Percentiles rank a stretch among this genome's conserved stretches.
phyloP scores from a whole-genome alignment of 1,140 invertebrate species.

The Aphaenogaster rudis region DNA sequence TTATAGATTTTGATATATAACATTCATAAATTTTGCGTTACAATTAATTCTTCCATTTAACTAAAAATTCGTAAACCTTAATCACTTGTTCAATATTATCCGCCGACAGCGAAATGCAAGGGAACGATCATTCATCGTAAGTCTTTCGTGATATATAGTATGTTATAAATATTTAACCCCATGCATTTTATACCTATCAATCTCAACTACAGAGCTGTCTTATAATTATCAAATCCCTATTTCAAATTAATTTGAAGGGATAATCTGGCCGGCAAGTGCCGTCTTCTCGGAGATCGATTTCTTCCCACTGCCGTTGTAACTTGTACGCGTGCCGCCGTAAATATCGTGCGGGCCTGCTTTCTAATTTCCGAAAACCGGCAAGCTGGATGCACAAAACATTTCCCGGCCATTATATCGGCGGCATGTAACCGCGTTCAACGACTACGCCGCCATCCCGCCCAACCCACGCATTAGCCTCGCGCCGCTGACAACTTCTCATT shows the following conservation, averaged over 20 bases:
- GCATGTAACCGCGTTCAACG: constrained; percentile 70
- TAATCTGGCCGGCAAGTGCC: not conserved
- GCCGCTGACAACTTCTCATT: constrained; percentile 84
- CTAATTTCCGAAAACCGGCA: constrained; percentile 69
- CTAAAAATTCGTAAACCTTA: not conserved
- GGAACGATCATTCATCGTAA: not conserved
- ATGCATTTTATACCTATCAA: not conserved
- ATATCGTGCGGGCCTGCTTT: constrained; percentile 48
- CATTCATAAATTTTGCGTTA: not conserved
- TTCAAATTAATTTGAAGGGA: not conserved
- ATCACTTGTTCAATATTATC: not conserved
- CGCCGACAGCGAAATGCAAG: not conserved
- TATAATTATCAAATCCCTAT: not conserved
- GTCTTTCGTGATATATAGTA: not conserved
- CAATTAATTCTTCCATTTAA: not conserved
- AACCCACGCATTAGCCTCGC: constrained; percentile 63
- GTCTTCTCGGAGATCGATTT: constrained; percentile 23
- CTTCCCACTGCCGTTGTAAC: constrained; percentile 26
- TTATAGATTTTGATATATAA: not conserved
- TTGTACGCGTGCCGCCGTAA: constrained; percentile 26
- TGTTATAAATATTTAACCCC: not conserved
- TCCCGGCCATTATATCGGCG: constrained; percentile 72
- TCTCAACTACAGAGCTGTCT: not conserved
- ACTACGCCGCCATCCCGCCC: constrained; percentile 62
- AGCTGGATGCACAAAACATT: constrained; percentile 69